Base-by-base conservation (phyloP, 2,113 vertebrate genomes). In the Bothrops jararaca region DNA sequence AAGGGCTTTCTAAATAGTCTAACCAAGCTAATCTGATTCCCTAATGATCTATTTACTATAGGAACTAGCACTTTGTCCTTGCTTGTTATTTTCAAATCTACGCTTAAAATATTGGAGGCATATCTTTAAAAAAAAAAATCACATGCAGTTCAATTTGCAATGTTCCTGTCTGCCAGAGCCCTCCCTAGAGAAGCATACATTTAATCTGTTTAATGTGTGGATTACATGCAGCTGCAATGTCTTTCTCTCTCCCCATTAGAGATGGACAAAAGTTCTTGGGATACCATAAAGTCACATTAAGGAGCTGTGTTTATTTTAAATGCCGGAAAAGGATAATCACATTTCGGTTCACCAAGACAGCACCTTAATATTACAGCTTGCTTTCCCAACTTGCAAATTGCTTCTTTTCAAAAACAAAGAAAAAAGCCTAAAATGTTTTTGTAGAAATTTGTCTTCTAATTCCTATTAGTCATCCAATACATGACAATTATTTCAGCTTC, bases 301-400 rank as follows among this genome's bases (percentile, higher is more conserved):
- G 42, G 53, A 85, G 23, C 29, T 48, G 52, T 54, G 34, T 90
- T 60, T 58, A 92, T 86, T 92, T 92, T 90, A 92, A 92, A 80
- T 85, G 53, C 92, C 74, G 45, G 54, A 92, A 86, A 92, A 86
- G 53, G 54, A 64, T 56, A 85, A 24, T 29, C 50, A 2, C 1
- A 18, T 39, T 64, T 86, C 22, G 29, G 39, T 80, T 89, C 86
- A 86, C 52, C 53, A 20, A 34, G 8, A 13, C 22, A 18, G 29
- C 29, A 26, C 13, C 29, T 89, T 89, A 54, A 52, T 48, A 90
- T 90, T 92, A 92, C 85, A 23, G 20, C 88, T 48, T 92, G 18
- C 74, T 56, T 23, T 92, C 26, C 54, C 53, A 90, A 86, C 56
- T 45, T 92, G 42, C 7, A 89, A 54, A n/a, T 86, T 52, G 60